Percentiles rank a stretch among this genome's conserved stretches.
These are phyloP conservation scores for Eurois occulta DNA, from an alignment of 2,888 invertebrate genomes.

Conservation along the genomic window DNA sequence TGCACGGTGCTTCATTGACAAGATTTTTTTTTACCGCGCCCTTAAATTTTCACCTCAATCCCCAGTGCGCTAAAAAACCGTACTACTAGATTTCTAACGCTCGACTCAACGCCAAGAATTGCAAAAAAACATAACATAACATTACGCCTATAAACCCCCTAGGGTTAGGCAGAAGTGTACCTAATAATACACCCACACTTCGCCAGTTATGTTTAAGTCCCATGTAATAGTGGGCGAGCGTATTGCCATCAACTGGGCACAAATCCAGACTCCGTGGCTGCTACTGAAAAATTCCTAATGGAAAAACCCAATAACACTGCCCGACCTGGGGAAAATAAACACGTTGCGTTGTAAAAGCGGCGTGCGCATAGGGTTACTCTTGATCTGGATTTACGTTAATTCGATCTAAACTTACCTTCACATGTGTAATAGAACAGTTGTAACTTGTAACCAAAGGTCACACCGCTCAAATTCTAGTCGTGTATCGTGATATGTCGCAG, in stretches of 20 bases:
- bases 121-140: not conserved
- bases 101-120: not conserved
- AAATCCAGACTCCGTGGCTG: too few relatives aligned
- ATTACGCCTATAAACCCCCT: too few relatives aligned
- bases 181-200: too few relatives aligned
- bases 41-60: not conserved
- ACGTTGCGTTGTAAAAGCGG: not conserved
- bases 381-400: not conserved
- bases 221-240: too few relatives aligned
- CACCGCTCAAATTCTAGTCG: conserved; percentile 46
- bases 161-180: too few relatives aligned
- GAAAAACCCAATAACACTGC: too few relatives aligned
- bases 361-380: not conserved
- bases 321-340: too few relatives aligned
- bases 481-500: conserved; percentile 82
- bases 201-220: too few relatives aligned
- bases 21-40: not conserved
- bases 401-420: not conserved
- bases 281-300: too few relatives aligned
- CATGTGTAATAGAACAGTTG: not conserved
- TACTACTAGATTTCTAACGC: not conserved
- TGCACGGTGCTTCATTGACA: not conserved
- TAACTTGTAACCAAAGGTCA: conserved; percentile 43
- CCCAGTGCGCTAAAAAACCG: not conserved
- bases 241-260: too few relatives aligned